Evolutionary conservation across 2,888 invertebrate genomes (phyloP).

Genomic region (Pachycephus smyrnensis): DNA sequence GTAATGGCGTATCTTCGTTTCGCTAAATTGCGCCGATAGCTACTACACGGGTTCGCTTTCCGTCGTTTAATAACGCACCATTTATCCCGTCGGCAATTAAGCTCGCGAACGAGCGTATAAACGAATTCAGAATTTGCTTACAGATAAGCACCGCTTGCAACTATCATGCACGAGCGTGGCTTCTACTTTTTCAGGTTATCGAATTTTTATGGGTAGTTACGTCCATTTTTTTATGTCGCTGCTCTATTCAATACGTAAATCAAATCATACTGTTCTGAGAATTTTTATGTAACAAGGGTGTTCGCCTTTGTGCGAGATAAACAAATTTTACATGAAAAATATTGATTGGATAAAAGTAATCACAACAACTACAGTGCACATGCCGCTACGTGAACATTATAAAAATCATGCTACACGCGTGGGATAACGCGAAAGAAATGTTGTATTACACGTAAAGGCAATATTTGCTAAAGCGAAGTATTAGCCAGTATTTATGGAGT

Average conservation of each 20-base stretch:
- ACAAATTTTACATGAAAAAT: neutral
- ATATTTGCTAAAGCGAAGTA: neutral
- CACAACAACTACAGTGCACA: neutral
- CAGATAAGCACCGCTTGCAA: neutral
- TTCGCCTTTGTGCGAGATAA: neutral
- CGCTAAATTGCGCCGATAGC: neutral
- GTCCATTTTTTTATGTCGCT: neutral
- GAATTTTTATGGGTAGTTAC: neutral
- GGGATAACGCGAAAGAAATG: neutral
- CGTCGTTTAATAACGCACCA: neutral
- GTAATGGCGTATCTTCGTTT: neutral
- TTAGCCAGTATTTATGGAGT: neutral
- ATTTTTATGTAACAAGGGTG: neutral
- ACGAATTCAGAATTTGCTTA: neutral
- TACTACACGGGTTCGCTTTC: neutral
- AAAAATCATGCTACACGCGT: neutral
- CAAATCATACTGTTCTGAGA: neutral
- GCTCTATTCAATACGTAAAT: neutral
- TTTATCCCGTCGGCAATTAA: neutral
- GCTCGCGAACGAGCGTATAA: neutral
- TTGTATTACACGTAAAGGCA: no score
- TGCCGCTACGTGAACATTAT: neutral
- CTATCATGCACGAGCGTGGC: neutral
- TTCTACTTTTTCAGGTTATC: neutral
- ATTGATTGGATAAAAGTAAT: neutral